phyloP scores from a whole-genome alignment of 1,140 invertebrate species.

The Drosophila persimilis region DNA sequence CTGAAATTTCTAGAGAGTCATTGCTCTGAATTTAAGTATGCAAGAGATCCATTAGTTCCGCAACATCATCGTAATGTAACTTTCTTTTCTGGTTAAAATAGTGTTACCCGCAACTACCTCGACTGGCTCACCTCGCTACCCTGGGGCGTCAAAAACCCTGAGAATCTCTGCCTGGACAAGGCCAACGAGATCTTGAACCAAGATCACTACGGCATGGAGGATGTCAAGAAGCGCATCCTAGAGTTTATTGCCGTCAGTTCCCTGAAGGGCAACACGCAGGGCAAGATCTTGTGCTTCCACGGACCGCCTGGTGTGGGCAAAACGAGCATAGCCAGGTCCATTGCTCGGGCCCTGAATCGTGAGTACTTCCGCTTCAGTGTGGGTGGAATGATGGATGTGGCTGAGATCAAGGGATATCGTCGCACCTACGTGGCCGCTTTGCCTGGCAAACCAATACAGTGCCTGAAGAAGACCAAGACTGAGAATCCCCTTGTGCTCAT shows the following conservation, averaged over 20 bases:
- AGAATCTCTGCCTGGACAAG: background rate
- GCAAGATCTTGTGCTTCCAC: conserved; percentile 98
- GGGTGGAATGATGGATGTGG: conserved; percentile 97
- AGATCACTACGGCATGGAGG: conserved; percentile 99
- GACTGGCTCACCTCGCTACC: conserved; percentile 21
- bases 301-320: conserved; percentile 99
- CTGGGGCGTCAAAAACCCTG: conserved; percentile 1
- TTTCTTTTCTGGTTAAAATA: no score
- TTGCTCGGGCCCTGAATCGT: conserved; percentile 95
- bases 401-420: conserved; percentile 98
- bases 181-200: conserved; percentile 90
- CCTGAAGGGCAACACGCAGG: conserved; percentile 95
- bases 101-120: conserved; percentile 10
- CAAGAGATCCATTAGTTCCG: background rate
- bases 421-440: conserved; percentile 98
- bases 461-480: conserved; percentile 97
- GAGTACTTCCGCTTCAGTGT: conserved; percentile 94
- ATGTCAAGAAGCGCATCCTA: conserved; percentile 98
- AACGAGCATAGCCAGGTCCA: conserved; percentile 93
- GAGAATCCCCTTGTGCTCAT: conserved; percentile 98
- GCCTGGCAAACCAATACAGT: conserved; percentile 99
- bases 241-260: conserved; percentile 99
- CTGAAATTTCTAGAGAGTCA: conserved; percentile 98
- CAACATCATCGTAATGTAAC: background rate
- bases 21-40: conserved; percentile 97